Evolutionary conservation across 2,888 invertebrate genomes (phyloP).

Genomic region (Cephus nigrinus): DNA sequence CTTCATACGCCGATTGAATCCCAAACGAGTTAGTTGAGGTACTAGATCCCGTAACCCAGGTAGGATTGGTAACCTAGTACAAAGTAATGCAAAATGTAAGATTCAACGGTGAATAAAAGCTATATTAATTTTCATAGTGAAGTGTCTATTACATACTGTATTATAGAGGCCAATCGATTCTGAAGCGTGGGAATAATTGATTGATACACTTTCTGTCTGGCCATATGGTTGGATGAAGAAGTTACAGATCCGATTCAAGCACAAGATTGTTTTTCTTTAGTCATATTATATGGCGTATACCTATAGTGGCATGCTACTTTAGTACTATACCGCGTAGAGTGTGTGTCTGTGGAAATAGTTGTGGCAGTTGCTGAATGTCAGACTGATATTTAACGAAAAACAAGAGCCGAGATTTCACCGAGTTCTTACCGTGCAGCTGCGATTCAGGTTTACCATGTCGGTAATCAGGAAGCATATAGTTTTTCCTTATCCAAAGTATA

Average conservation of each 20-base stretch:
- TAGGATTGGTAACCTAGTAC: not conserved
- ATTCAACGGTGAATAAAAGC: not conserved
- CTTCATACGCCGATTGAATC: not conserved
- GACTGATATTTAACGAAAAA: not conserved
- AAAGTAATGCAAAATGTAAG: not conserved
- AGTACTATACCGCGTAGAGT: not conserved
- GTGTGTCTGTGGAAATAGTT: not conserved
- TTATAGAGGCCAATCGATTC: not conserved
- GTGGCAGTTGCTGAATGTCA: not conserved
- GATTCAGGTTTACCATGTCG: not conserved
- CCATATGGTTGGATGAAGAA: not conserved
- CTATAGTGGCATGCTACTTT: not conserved
- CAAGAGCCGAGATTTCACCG: not conserved
- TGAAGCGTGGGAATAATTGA: not conserved
- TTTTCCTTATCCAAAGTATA: not conserved
- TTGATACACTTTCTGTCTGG: not conserved
- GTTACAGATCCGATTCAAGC: not conserved
- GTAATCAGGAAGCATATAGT: not conserved
- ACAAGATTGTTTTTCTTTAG: not conserved
- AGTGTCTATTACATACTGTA: not conserved
- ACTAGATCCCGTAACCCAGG: not conserved
- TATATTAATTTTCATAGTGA: not conserved
- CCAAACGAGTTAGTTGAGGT: not conserved
- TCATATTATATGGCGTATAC: not conserved
- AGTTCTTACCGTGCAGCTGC: not conserved